Evolutionary conservation across 2,113 vertebrate genomes (phyloP), one percentile per base, ranked within the genome.

Genomic region (Haemorhous mexicanus): DNA sequence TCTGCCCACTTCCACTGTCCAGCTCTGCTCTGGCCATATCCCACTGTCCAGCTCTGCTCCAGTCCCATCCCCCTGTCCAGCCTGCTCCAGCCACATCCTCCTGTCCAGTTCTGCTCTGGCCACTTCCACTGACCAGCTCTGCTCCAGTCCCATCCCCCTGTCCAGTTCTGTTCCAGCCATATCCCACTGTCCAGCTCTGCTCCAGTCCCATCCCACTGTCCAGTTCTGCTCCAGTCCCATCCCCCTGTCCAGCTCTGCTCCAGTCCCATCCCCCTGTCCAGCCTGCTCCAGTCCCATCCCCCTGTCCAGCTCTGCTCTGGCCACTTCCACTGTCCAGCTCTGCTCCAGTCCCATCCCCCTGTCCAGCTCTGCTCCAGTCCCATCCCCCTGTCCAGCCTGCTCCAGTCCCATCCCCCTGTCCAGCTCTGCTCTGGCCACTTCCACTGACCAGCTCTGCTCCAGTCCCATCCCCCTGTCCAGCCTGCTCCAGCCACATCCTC

Each of bases 1-100:
- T 64, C 30, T 39, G 39, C 10, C 39, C 39, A 39, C 39, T 39
- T 39, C 74, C 35, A 1, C 4, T 59, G 55, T 7, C 55, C 27
- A 3, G 27, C n/a, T 56, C 59, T 16, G 12, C 73, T 67, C 37
- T 10, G 0, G 12, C 11, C 88, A 12, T 49, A 9, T 14, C 73
- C 59, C n/a, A 0, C 8, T 47, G 37, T 10, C 82, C 69, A 3
- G 2, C 10, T n/a, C 46, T 15, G 12, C 64, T 70, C 37, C 9
- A 0, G 4, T 8, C 87, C 13, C 52, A 9, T 13, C 73, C 64
- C n/a, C 0, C 7, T 44, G 52, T 2, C 70, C 23, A 2, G 33
- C 27, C 61, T 21, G 16, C 76, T 66, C 37, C 3, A 0, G 8
- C 5, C 89, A 9, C 56, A n/a, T 11, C 80, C 68, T 28, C 0